Percentiles rank a stretch among this genome's conserved stretches.
These are phyloP conservation scores for Nansenia antarctica DNA, from an alignment of 2,113 vertebrate genomes.

Conservation along the genomic window DNA sequence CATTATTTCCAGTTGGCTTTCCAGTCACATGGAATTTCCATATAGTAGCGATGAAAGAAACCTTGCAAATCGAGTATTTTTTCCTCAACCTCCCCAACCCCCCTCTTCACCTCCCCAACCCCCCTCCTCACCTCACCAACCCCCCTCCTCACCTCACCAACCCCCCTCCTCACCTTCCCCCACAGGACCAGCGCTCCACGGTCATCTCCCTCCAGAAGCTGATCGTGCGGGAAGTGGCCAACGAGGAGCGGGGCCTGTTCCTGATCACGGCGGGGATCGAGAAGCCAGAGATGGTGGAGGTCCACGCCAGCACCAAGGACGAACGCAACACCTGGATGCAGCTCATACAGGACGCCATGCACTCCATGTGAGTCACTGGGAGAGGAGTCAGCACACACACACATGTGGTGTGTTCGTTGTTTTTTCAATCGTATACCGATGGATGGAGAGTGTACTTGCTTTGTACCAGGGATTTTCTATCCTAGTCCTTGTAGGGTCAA, in stretches of 20 bases:
- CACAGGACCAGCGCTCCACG: slow-evolving; percentile 89
- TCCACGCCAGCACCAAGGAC: slow-evolving; percentile 87
- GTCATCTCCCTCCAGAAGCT: slow-evolving; percentile 92
- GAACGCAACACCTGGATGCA: slow-evolving; percentile 91
- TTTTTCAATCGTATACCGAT: no score
- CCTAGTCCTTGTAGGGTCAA: no score
- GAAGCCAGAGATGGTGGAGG: slow-evolving; percentile 91
- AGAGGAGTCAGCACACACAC: slow-evolving; percentile 13
- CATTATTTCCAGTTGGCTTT: not conserved
- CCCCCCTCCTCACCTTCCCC: not conserved
- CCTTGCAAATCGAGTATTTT: not conserved
- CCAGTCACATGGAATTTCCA: not conserved
- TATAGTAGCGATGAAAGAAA: not conserved
- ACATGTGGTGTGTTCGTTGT: not conserved
- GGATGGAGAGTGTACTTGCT: no score
- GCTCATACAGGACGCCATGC: slow-evolving; percentile 84
- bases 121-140: not conserved
- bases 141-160: not conserved
- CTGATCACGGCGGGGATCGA: slow-evolving; percentile 86
- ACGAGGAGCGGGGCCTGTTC: slow-evolving; percentile 90
- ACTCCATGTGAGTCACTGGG: slow-evolving; percentile 78
- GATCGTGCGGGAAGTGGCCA: slow-evolving; percentile 91
- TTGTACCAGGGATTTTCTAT: no score
- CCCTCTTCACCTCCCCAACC: not conserved
- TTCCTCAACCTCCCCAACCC: no score